Base-by-base conservation (phyloP, 1,140 invertebrate genomes). In the Papilio xuthus region DNA sequence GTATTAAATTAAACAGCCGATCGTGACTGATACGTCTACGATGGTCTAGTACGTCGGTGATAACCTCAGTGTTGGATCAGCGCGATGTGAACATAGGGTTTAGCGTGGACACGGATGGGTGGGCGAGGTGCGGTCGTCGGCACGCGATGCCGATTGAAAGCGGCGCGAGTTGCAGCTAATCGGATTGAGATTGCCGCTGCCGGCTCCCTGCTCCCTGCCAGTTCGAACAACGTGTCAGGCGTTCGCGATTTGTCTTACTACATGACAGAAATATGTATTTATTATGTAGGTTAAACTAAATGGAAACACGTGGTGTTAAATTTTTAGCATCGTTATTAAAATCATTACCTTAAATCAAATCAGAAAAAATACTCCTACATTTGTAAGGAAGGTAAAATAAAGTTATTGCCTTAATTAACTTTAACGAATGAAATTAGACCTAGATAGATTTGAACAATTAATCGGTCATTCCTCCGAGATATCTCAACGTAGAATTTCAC, bases 1-100 rank as follows among this genome's bases (percentile, higher is more conserved):
- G 74, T 76, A 76, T 76, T 63, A 60, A 76, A 76, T 76, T 76
- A 76, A 60, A 76, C 28, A 60, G 26, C 32, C 53, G 37, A 73
- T 73, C 71, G 71, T 73, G 71, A 73, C 71, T 42, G 71, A 73
- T 73, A 73, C 71, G 71, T 73, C n/a, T 20, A 12, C n/a, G 37
- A 73, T 72, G n/a, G 32, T 73, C 71, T 26, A 23, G 41, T 18
- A 32, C 53, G 74, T 67, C 60, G 60, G 60, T 67, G 74, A 37
- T 60, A 37, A 41, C 28, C 28, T 13, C 32, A 56, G 37, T 76
- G 50, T 60, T 37, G 37, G 74, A 76, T 44, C 28, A 32, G n/a
- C 74, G 47, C 12, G 53, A 18, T 28, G 20, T 75, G 28, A 60
- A 37, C 26, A 75, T 37, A 75, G 53, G 47, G 53, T 75, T 50